Conservation (phyloP, 2,888 invertebrate genomes). For the Pogonocherus hispidulus region DNA sequence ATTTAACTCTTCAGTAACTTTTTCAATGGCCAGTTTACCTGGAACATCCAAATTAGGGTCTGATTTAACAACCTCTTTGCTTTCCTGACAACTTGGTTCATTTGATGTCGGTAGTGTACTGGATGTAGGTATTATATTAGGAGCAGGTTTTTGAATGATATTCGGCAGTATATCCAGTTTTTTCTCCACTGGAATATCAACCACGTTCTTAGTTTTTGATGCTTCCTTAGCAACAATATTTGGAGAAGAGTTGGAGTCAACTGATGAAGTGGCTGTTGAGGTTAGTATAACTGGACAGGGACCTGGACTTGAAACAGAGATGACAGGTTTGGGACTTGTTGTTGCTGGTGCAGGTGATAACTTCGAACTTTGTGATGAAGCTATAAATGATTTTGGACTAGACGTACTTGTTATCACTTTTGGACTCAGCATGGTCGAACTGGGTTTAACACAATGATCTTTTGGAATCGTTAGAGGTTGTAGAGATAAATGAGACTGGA, state of each 20-base stretch:
- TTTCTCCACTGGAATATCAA: background rate
- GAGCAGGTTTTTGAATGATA: constrained; percentile 12
- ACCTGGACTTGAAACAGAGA: constrained; percentile 31
- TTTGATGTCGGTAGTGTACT: constrained; percentile 65
- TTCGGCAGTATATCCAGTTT: constrained; percentile 8
- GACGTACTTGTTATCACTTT: constrained; percentile 32
- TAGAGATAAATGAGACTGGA: constrained; percentile 16
- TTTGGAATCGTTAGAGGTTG: constrained; percentile 37
- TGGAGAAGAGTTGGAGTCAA: constrained; percentile 1
- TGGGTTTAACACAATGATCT: constrained; percentile 34
- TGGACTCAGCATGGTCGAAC: constrained; percentile 4
- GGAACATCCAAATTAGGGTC: constrained; percentile 46
- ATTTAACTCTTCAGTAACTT: constrained; percentile 63
- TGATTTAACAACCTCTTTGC: constrained; percentile 30
- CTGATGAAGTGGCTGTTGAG: constrained; percentile 4
- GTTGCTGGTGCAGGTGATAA: constrained; percentile 33
- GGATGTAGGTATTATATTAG: constrained; percentile 65
- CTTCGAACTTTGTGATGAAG: constrained; percentile 31
- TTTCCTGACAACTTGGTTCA: constrained; percentile 7
- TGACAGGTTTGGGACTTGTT: constrained; percentile 20
- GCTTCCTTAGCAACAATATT: background rate
- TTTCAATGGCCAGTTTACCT: constrained; percentile 58
- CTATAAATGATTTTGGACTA: constrained; percentile 23
- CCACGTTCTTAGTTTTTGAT: background rate
- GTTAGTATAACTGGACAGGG: constrained; percentile 1